A percentile compares a stretch with the other conserved stretches of the same genome.
Evolutionary conservation across 1,140 invertebrate genomes (phyloP).

Genomic region (Neuroterus valhalla): DNA sequence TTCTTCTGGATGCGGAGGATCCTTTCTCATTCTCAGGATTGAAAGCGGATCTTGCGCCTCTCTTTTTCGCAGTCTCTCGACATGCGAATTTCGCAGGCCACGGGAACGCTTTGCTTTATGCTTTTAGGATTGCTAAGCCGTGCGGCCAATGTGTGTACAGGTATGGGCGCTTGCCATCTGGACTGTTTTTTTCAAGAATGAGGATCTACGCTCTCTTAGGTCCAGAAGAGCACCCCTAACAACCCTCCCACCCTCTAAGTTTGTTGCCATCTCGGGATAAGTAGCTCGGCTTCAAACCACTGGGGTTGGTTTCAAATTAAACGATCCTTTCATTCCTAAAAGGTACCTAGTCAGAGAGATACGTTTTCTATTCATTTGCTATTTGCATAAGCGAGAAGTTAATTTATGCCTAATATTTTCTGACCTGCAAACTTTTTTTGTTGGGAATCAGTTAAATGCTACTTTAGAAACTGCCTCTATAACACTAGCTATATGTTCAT

Average conservation of each 20-base stretch:
- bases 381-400: conserved; percentile 23
- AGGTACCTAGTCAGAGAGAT: not conserved
- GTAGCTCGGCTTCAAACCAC: not conserved
- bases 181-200: conserved; percentile 31
- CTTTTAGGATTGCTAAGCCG: conserved; percentile 28
- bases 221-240: conserved; percentile 3
- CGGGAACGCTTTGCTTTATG: conserved; percentile 10
- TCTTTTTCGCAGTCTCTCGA: conserved; percentile 30
- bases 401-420: conserved; percentile 14
- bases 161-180: conserved; percentile 46
- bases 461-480: too few species aligned
- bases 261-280: conserved; percentile 14
- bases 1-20: conserved; percentile 16
- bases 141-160: conserved; percentile 28
- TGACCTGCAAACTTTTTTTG: not conserved
- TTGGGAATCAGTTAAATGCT: not conserved
- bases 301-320: conserved; percentile 7
- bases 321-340: conserved; percentile 11
- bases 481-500: too few species aligned
- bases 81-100: conserved; percentile 36
- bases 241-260: not conserved
- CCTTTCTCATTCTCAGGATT: conserved; percentile 35
- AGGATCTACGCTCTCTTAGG: conserved; percentile 35
- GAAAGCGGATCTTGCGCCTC: conserved; percentile 36
- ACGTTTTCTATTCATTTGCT: conserved; percentile 3